Evolutionary conservation across 2,797 vertebrate species (phyloP), one percentile per base, ranked within the genome.

Genomic region (Urosaurus nigricauda): DNA sequence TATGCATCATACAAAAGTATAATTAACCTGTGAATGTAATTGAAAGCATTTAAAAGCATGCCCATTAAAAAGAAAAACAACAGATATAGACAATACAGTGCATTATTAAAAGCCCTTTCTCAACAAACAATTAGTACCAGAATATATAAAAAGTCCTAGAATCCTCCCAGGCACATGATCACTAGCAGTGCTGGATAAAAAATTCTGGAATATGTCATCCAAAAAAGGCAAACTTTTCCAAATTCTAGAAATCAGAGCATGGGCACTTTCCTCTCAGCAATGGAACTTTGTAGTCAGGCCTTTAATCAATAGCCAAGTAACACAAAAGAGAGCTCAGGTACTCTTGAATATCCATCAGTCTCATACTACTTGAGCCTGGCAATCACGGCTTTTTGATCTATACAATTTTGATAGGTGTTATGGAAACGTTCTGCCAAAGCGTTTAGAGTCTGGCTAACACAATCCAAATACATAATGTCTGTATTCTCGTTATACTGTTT

Each of bases 341-440:
- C 26, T 88, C 17, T 79, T 51, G 13, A 79, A 89, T 47, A 73
- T 70, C 29, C 19, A 85, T 85, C 84, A 40, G 40, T 80, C 65
- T 74, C 53, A 78, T 63, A 32, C 40, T 83, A 65, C 40, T 71
- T 63, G 40, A 37, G n/a, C 73, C 71, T 88, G 87, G 73, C 51
- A 77, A 37, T n/a, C 24, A 77, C 37, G 73, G 74, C 65, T 0
- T 47, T 79, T 70, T 84, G 58, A 56, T 83, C 71, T 77, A 87
- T 56, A 58, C 40, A 83, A 65, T 75, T 83, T 53, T 65, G 60
- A 32, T 51, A 37, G 68, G 24, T 40, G 58, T 85, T 32, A 47
- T 37, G 75, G 75, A 43, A 79, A 79, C 29, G n/a, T 51, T 51
- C 77, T 47, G 53, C 13, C 68, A 35, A 60, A 85, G 60, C 74